Conservation (phyloP, 2,113 vertebrate species). For the Phodopus roborovskii region DNA sequence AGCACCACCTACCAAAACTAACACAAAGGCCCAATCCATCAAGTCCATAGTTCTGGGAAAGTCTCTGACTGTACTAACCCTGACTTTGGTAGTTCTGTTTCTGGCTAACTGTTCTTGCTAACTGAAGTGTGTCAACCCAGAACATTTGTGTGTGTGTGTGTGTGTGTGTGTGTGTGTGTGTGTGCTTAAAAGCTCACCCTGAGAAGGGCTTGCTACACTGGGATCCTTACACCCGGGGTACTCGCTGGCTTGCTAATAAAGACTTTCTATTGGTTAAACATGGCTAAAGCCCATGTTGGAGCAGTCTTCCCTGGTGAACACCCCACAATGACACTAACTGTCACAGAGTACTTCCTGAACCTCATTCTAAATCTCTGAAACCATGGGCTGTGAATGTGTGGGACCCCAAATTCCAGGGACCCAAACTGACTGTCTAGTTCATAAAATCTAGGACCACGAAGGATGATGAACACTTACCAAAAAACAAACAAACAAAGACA, state of each 20-base stretch:
- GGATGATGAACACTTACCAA: neutral
- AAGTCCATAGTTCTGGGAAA: neutral
- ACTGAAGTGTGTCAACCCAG: neutral
- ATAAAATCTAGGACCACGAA: neutral
- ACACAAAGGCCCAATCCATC: neutral
- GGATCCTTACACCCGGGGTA: neutral
- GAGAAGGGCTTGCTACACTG: neutral
- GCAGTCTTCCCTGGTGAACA: no score
- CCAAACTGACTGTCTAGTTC: neutral
- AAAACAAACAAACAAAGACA: neutral
- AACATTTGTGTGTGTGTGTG: neutral
- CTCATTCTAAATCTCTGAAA: neutral
- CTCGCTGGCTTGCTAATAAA: neutral
- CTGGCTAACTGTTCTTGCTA: neutral
- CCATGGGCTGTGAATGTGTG: neutral
- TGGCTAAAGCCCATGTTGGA: neutral
- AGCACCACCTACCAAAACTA: neutral
- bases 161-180: no score
- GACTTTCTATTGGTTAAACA: neutral
- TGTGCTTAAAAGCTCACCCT: neutral
- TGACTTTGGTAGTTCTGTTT: neutral
- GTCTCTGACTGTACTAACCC: neutral
- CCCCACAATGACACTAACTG: neutral
- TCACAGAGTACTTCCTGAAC: neutral
- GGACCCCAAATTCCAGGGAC: neutral